Conservation (phyloP, 1,140 invertebrate genomes). For the Charaxes varanes region DNA sequence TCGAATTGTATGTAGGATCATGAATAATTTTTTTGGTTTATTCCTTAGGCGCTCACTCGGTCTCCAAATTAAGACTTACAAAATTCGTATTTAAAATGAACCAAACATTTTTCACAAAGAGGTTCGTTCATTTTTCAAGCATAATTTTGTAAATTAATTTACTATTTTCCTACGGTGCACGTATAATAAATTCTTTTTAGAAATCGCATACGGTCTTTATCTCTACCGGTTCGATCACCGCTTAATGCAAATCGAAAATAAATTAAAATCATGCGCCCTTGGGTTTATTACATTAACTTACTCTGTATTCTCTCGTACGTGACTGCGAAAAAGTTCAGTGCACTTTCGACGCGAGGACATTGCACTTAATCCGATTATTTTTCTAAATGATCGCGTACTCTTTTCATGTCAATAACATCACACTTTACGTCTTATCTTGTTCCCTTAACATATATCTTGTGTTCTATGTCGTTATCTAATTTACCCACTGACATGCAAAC, state of each 20-base stretch:
- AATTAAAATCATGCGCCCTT: conserved; percentile 44
- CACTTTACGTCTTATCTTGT: conserved; percentile 23
- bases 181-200: conserved; percentile 2
- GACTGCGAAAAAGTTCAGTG: conserved; percentile 47
- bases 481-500: conserved; percentile 49
- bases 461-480: conserved; percentile 37
- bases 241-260: conserved; percentile 32
- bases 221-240: conserved; percentile 5
- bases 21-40: too few relatives aligned
- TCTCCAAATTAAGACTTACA: too few relatives aligned
- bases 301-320: conserved; percentile 37
- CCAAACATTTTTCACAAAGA: too few relatives aligned
- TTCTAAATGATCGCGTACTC: conserved; percentile 9
- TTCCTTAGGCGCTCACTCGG: too few relatives aligned
- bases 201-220: conserved; percentile 11
- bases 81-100: too few relatives aligned
- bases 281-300: conserved; percentile 43
- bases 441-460: conserved; percentile 35
- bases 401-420: conserved; percentile 25
- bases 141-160: too few relatives aligned
- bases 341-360: conserved; percentile 37
- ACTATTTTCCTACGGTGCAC: too few relatives aligned
- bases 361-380: conserved; percentile 33
- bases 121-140: too few relatives aligned
- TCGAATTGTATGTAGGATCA: too few relatives aligned